Evolutionary conservation across 2,113 vertebrate genomes (phyloP).

Genomic region (Corythornis vintsioides): DNA sequence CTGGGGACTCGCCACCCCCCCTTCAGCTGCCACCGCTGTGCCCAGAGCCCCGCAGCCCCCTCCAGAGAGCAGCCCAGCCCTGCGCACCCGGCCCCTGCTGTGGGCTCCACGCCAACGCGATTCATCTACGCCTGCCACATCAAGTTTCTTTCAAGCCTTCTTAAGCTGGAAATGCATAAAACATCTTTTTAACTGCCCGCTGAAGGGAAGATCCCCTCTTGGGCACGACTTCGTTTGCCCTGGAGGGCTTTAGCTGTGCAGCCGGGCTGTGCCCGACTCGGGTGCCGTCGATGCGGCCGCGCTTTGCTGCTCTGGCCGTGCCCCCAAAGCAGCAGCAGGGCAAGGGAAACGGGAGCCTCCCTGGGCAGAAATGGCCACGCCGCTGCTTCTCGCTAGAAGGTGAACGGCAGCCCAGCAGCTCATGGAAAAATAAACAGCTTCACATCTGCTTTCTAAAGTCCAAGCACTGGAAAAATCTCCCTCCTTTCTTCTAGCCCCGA

Average conservation of each 20-base stretch:
- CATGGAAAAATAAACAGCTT: not conserved
- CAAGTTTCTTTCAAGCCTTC: not conserved
- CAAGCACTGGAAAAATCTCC: slow-evolving; percentile 31
- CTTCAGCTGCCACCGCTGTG: not conserved
- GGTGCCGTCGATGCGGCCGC: accelerated
- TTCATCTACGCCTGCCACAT: not conserved
- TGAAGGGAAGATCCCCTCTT: not conserved
- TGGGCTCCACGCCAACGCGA: not conserved
- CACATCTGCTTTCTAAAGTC: slow-evolving; percentile 46
- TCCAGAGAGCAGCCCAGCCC: not conserved
- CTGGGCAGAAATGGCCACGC: not conserved
- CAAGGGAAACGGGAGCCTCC: not conserved
- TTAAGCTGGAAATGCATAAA: not conserved
- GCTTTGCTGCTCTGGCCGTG: not conserved
- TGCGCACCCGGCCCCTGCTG: not conserved
- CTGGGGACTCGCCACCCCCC: accelerated
- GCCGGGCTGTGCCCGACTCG: not conserved
- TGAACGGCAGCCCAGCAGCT: not conserved
- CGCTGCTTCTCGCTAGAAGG: not conserved
- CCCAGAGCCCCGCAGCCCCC: not conserved
- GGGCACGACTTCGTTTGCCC: not conserved
- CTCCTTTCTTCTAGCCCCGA: not conserved
- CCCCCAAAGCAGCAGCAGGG: not conserved
- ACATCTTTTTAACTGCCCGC: not conserved
- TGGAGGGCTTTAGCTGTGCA: not conserved